Evolutionary conservation across 2,888 invertebrate species (phyloP).

Genomic region (Pandemis cinnamomeana): DNA sequence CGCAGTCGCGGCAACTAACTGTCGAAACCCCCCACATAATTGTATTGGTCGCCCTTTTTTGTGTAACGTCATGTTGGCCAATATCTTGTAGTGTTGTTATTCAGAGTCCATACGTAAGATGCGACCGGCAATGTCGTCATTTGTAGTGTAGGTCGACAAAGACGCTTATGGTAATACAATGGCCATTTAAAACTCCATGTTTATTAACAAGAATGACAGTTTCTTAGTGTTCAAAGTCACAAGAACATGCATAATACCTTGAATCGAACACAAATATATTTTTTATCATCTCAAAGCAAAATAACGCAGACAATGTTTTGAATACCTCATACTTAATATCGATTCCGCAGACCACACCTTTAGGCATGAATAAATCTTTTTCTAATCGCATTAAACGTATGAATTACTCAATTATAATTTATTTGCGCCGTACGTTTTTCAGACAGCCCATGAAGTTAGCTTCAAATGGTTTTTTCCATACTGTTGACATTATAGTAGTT

Average conservation of each 20-base stretch:
- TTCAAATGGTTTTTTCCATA: background rate
- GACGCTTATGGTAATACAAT: conserved; percentile 5
- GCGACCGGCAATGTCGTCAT: conserved; percentile 27
- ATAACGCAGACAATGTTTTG: too few relatives aligned
- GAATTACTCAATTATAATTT: too few relatives aligned
- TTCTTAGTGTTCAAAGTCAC: background rate
- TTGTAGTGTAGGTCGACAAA: conserved; percentile 24
- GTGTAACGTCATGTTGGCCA: background rate
- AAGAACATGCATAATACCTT: background rate
- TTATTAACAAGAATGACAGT: conserved; percentile 3
- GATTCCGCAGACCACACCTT: too few relatives aligned
- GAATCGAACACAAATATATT: background rate
- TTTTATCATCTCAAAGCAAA: background rate
- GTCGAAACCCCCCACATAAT: background rate
- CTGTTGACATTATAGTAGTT: conserved; percentile 24
- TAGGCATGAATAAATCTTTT: too few relatives aligned
- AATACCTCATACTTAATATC: too few relatives aligned
- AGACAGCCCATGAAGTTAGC: too few relatives aligned
- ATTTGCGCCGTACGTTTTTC: too few relatives aligned
- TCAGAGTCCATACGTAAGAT: conserved; percentile 25
- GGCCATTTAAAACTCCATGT: conserved; percentile 3
- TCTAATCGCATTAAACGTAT: too few relatives aligned
- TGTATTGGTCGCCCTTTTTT: conserved; percentile 3
- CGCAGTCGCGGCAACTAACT: background rate
- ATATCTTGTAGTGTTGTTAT: conserved; percentile 8